A percentile compares a stretch with the other conserved stretches of the same genome.
phyloP scores from a whole-genome alignment of 2,888 invertebrate species.

The Ferrisia virgata region DNA sequence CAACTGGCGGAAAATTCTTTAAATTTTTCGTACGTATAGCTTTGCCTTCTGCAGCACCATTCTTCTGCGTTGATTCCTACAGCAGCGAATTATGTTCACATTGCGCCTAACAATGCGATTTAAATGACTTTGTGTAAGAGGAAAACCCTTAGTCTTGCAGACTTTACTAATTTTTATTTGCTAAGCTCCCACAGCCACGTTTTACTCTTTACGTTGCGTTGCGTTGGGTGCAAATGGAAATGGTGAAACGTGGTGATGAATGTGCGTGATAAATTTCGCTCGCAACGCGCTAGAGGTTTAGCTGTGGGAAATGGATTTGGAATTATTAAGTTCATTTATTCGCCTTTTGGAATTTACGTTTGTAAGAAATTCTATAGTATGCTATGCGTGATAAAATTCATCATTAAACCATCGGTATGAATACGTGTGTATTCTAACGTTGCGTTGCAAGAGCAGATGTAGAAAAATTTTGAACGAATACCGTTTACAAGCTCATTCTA shows the following conservation, averaged over 20 bases:
- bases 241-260: slow-evolving; percentile 15
- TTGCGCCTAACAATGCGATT: slow-evolving; percentile 12
- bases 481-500: too few relatives aligned
- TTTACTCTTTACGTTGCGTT: neutral
- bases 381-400: neutral
- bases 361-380: neutral
- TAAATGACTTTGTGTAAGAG: neutral
- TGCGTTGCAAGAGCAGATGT: too few relatives aligned
- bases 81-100: slow-evolving; percentile 12
- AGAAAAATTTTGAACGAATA: too few relatives aligned
- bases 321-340: slow-evolving; percentile 13
- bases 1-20: neutral
- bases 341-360: neutral
- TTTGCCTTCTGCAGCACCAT: neutral
- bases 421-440: too few relatives aligned
- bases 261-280: slow-evolving; percentile 26
- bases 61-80: neutral
- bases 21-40: neutral
- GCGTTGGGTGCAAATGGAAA: too few relatives aligned
- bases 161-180: slow-evolving; percentile 22
- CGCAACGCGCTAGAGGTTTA: neutral
- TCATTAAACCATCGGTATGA: neutral
- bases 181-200: neutral
- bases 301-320: neutral
- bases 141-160: slow-evolving; percentile 1